phyloP scores from a whole-genome alignment of 2,797 vertebrate genomes.

The Thripadectes ignobilis region DNA sequence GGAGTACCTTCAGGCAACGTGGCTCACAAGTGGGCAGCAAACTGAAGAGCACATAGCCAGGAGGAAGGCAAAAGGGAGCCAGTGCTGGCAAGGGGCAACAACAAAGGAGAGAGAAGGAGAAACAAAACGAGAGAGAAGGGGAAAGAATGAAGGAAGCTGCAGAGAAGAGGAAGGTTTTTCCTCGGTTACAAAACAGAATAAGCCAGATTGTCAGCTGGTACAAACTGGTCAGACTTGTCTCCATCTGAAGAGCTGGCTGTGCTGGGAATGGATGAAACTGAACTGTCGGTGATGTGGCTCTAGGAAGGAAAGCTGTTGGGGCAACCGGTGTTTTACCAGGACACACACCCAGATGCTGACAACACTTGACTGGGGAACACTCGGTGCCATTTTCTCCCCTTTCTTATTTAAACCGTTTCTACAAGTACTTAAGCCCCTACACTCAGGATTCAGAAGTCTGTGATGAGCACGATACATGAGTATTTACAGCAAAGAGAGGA shows the following conservation, averaged over 20 bases:
- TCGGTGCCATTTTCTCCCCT: background rate
- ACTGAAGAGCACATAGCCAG: background rate
- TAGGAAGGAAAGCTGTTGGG: background rate
- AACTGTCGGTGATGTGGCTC: fast-evolving
- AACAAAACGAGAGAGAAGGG: background rate
- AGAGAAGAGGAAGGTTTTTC: background rate
- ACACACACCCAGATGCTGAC: background rate
- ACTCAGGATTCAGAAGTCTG: background rate
- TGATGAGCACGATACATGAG: background rate
- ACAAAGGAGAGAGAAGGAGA: background rate
- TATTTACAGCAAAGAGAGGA: background rate
- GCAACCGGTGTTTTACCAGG: background rate
- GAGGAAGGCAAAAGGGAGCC: background rate
- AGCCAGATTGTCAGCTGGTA: background rate
- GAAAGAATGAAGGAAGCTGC: background rate
- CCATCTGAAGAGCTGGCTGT: background rate
- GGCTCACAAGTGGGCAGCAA: background rate
- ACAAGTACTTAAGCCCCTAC: background rate
- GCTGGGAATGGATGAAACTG: background rate
- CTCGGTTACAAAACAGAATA: background rate
- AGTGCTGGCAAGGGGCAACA: background rate
- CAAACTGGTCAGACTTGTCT: background rate
- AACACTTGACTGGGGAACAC: background rate
- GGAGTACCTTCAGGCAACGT: background rate
- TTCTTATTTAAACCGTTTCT: background rate